Conservation (phyloP, 2,888 invertebrate genomes). For the Malthinus seriepunctatus region DNA sequence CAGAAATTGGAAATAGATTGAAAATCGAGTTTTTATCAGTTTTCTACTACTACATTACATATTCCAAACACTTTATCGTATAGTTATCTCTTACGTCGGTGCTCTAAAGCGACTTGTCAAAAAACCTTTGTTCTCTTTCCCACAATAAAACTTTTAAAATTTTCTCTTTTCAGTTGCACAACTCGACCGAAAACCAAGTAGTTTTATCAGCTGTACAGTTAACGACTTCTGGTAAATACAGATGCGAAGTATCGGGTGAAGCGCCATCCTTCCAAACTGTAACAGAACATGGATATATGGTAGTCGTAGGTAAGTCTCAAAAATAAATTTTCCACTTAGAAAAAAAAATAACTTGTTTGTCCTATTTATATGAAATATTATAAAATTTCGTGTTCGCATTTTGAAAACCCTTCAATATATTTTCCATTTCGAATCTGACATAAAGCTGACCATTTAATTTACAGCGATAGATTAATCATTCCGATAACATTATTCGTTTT, state of each 20-base stretch:
- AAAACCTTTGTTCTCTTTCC: conserved; percentile 8
- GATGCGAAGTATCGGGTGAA: conserved; percentile 73
- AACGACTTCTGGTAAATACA: conserved; percentile 66
- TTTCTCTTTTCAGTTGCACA: conserved; percentile 60
- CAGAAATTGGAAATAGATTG: conserved; percentile 54
- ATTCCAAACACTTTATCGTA: conserved; percentile 44
- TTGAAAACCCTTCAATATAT: no score
- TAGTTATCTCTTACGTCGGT: conserved; percentile 45
- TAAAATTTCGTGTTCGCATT: no score
- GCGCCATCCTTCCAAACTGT: conserved; percentile 73
- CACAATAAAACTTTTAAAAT: not conserved
- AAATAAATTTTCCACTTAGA: not conserved
- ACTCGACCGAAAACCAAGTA: conserved; percentile 69
- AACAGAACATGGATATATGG: conserved; percentile 68
- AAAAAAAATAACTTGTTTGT: no score
- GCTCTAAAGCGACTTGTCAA: conserved; percentile 33
- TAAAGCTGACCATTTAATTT: conserved; percentile 3
- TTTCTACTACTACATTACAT: conserved; percentile 43
- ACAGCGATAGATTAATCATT: not conserved
- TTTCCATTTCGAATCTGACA: not conserved
- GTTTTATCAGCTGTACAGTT: conserved; percentile 67
- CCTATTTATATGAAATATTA: no score
- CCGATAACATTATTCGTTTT: not conserved
- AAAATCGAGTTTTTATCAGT: conserved; percentile 51
- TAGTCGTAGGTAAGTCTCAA: conserved; percentile 62